phyloP scores from a whole-genome alignment of 2,797 vertebrate species.

The Carapus acus region DNA sequence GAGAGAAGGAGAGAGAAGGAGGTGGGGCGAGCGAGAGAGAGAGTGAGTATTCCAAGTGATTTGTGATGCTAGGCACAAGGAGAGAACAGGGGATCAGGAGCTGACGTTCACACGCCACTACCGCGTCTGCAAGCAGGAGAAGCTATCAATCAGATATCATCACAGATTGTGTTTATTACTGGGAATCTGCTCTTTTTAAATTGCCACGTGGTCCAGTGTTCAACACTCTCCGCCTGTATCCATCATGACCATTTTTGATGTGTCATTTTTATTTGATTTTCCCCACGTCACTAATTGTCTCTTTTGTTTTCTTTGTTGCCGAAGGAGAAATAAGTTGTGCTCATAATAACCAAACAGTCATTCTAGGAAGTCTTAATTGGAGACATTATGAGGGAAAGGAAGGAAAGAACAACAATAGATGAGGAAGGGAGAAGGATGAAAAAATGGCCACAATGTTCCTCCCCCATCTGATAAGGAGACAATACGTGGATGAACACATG shows the following conservation, averaged over 20 bases:
- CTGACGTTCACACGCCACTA: background rate
- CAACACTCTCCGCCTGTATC: background rate
- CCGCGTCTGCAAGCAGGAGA: background rate
- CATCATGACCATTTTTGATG: background rate
- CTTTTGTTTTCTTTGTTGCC: too few species aligned
- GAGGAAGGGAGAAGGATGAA: slow-evolving; percentile 31
- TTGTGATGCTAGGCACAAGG: slow-evolving; percentile 8
- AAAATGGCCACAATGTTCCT: slow-evolving; percentile 57
- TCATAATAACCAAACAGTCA: background rate
- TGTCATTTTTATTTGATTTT: background rate
- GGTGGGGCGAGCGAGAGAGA: too few species aligned
- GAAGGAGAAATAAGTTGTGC: background rate
- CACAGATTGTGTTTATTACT: too few species aligned
- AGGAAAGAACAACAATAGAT: slow-evolving; percentile 44
- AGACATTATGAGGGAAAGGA: slow-evolving; percentile 16
- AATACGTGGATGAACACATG: slow-evolving; percentile 85
- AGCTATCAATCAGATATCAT: background rate
- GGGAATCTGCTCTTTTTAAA: too few species aligned
- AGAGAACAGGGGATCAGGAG: slow-evolving; percentile 25
- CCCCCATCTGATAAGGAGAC: slow-evolving; percentile 82
- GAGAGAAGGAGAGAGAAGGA: too few species aligned
- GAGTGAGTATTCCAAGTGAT: slow-evolving; percentile 8
- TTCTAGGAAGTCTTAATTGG: slow-evolving; percentile 25
- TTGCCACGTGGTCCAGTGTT: background rate
- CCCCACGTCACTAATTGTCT: background rate